Conservation (phyloP, 2,113 vertebrate species). For the Scartelaos histophorus region DNA sequence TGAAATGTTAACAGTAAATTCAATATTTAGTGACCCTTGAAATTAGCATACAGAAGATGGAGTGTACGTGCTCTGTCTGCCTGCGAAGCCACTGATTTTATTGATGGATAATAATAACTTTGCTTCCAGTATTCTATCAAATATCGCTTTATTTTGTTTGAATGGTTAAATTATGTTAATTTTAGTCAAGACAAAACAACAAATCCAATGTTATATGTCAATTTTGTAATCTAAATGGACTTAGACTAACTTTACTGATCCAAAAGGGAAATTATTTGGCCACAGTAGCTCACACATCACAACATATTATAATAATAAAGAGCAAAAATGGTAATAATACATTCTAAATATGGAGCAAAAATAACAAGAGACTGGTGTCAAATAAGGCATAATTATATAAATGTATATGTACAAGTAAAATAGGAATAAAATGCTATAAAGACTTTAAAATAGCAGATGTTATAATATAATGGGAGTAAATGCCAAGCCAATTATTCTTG, state of each 20-base stretch:
- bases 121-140: background rate
- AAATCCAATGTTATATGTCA: background rate
- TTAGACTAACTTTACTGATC: too few species aligned
- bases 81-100: background rate
- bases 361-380: too few species aligned
- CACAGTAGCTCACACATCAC: too few species aligned
- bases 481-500: too few species aligned
- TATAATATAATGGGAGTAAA: background rate
- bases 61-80: background rate
- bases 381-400: too few species aligned
- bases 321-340: too few species aligned
- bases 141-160: background rate
- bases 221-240: too few species aligned
- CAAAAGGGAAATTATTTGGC: too few species aligned
- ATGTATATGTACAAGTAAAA: too few species aligned
- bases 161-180: background rate
- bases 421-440: background rate
- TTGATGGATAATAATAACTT: background rate
- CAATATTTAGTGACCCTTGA: slow-evolving; percentile 2
- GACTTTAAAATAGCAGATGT: background rate
- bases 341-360: too few species aligned
- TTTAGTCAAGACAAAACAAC: too few species aligned
- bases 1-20: background rate
- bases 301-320: too few species aligned
- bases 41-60: slow-evolving; percentile 1